These are phyloP conservation scores for Harpagoxenus sublaevis DNA, from an alignment of 2,888 invertebrate species.

Conservation along the genomic window DNA sequence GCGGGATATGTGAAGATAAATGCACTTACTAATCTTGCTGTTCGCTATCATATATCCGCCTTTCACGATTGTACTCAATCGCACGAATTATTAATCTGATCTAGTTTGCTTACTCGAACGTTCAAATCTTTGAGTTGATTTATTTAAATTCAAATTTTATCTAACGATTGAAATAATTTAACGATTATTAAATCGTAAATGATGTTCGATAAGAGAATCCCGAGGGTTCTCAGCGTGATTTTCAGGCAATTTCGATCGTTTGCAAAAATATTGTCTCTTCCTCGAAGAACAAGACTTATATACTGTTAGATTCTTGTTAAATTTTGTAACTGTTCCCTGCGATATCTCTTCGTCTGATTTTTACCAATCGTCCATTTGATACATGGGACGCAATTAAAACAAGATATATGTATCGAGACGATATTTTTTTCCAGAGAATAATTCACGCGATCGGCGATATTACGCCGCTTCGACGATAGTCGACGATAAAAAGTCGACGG, in stretches of 20 bases:
- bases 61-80: constrained; percentile 29
- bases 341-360: not conserved
- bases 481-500: constrained; percentile 25
- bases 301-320: not conserved
- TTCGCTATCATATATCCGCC: not conserved
- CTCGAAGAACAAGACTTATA: not conserved
- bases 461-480: constrained; percentile 1
- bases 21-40: not conserved
- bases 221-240: not conserved
- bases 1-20: constrained; percentile 1
- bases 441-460: constrained; percentile 15
- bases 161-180: not conserved
- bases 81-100: constrained; percentile 27
- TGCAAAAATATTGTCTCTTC: not conserved
- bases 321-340: not conserved
- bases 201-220: not conserved
- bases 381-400: not conserved
- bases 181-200: not conserved
- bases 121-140: constrained; percentile 4
- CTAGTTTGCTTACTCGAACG: not conserved
- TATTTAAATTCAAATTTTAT: not conserved
- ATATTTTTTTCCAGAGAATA: constrained; percentile 17
- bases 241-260: constrained; percentile 40
- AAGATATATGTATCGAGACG: constrained; percentile 17
- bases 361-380: not conserved